Percentiles rank a stretch among this genome's conserved stretches.
Evolutionary conservation across 2,797 vertebrate species (phyloP).

Genomic region (Etheostoma nigrum): DNA sequence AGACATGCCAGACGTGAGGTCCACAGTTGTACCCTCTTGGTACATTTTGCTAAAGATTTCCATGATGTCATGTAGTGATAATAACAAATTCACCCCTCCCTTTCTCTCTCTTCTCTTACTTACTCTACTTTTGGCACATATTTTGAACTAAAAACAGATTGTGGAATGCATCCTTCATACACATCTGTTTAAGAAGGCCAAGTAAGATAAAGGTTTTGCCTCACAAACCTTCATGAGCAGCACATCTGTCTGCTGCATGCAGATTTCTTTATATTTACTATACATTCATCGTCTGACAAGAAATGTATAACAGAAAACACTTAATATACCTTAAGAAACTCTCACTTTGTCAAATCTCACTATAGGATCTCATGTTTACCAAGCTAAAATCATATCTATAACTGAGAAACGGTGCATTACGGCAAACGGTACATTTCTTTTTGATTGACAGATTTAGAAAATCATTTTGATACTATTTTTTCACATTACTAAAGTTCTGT

Average conservation of each 20-base stretch:
- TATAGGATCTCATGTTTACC: slow-evolving; percentile 40
- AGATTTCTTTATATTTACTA: slow-evolving; percentile 21
- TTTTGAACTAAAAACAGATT: slow-evolving; percentile 31
- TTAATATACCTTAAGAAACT: slow-evolving; percentile 53
- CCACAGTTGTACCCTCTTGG: neutral
- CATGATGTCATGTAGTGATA: slow-evolving; percentile 52
- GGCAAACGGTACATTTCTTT: slow-evolving; percentile 50
- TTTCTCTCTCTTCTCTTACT: slow-evolving; percentile 14
- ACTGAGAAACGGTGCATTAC: slow-evolving; percentile 59
- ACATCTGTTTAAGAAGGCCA: slow-evolving; percentile 11
- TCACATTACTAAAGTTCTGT: slow-evolving; percentile 64
- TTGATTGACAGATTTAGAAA: slow-evolving; percentile 65
- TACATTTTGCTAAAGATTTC: slow-evolving; percentile 46
- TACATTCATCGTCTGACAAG: slow-evolving; percentile 38
- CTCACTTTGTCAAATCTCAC: slow-evolving; percentile 42
- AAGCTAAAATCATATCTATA: slow-evolving; percentile 58
- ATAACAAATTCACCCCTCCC: slow-evolving; percentile 19
- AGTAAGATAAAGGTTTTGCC: slow-evolving; percentile 10
- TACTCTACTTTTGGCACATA: slow-evolving; percentile 34
- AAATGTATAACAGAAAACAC: slow-evolving; percentile 52
- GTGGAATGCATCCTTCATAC: slow-evolving; percentile 30
- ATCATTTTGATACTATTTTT: slow-evolving; percentile 79
- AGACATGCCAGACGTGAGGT: slow-evolving; percentile 12
- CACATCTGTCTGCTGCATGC: slow-evolving; percentile 43
- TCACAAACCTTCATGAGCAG: slow-evolving; percentile 27